phyloP scores from a whole-genome alignment of 2,888 invertebrate genomes.

The Hymenopus coronatus region DNA sequence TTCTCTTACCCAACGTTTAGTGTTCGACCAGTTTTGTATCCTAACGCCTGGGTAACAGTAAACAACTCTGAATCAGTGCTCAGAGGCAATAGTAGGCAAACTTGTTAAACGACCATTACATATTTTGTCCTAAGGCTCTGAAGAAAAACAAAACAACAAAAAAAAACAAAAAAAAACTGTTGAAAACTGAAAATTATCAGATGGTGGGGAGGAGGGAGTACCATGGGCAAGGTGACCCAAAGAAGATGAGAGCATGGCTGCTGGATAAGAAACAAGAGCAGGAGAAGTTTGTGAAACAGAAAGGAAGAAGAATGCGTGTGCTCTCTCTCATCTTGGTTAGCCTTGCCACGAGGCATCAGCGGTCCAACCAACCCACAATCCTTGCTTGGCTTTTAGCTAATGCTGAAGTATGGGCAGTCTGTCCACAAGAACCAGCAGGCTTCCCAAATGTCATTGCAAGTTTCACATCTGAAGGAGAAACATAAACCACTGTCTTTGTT shows the following conservation, averaged over 20 bases:
- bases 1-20: not conserved
- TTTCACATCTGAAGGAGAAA: not conserved
- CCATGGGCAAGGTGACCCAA: not conserved
- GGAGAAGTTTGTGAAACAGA: not conserved
- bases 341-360: not conserved
- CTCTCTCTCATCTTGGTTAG: not conserved
- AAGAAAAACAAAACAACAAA: not conserved
- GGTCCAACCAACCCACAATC: not conserved
- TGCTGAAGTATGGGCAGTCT: not conserved
- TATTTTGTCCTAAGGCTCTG: not conserved
- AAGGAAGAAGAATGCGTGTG: not conserved
- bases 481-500: not conserved
- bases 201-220: not conserved
- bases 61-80: not conserved
- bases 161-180: not conserved
- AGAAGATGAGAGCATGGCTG: not conserved
- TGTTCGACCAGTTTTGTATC: not conserved
- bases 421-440: not conserved
- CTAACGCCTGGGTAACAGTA: not conserved
- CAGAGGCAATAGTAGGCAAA: not conserved
- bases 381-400: not conserved
- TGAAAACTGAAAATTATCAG: not conserved
- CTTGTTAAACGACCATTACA: not conserved
- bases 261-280: not conserved
- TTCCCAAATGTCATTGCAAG: not conserved